phyloP scores from a whole-genome alignment of 1,140 invertebrate species.

The Metopolophium dirhodum region DNA sequence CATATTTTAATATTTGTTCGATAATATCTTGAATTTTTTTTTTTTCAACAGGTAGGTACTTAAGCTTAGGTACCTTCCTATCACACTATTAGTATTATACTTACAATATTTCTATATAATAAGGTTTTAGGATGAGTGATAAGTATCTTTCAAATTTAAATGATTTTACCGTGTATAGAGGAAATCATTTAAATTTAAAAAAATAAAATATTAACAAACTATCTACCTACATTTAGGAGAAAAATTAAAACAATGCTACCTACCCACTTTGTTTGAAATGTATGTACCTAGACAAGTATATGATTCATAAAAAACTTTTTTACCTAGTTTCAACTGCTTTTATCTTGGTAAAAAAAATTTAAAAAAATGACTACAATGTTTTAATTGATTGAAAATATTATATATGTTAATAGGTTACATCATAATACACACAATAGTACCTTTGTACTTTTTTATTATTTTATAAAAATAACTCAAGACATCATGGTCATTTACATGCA shows the following conservation, averaged over 20 bases:
- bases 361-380: not conserved
- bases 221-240: not conserved
- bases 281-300: not conserved
- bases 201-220: not conserved
- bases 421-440: no score
- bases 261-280: not conserved
- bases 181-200: not conserved
- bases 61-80: no score
- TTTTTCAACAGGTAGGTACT: no score
- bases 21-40: not conserved
- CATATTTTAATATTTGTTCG: not conserved
- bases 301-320: not conserved
- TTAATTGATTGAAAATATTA: not conserved
- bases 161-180: not conserved
- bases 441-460: no score
- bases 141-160: not conserved
- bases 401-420: not conserved
- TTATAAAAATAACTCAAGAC: not conserved
- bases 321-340: not conserved
- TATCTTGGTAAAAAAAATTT: not conserved
- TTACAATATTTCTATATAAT: not conserved
- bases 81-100: no score
- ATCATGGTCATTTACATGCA: not conserved
- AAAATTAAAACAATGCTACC: no score
- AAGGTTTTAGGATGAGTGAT: not conserved